These are phyloP conservation scores for Caretta caretta DNA, from an alignment of 2,113 vertebrate species.

Conservation along the genomic window DNA sequence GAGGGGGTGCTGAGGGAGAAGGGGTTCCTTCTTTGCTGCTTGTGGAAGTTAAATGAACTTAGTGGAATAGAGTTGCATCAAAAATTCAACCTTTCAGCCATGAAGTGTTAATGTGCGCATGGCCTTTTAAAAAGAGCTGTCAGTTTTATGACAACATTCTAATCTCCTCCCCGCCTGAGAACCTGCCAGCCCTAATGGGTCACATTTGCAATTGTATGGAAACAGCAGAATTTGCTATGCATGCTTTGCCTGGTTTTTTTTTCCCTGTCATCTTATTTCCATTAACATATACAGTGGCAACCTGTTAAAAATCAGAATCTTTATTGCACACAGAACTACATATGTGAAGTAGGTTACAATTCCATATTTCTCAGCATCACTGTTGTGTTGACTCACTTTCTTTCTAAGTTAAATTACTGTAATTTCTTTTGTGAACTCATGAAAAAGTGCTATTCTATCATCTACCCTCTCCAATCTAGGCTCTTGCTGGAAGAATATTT, in stretches of 20 bases:
- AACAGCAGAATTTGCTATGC: background rate
- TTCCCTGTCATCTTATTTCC: background rate
- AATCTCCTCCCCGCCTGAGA: background rate
- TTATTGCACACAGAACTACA: background rate
- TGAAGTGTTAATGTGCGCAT: background rate
- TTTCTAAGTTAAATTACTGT: background rate
- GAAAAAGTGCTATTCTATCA: background rate
- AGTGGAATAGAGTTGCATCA: background rate
- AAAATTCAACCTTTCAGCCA: background rate
- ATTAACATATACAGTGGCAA: background rate
- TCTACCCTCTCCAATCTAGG: background rate
- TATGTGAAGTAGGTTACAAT: background rate
- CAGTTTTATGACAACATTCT: background rate
- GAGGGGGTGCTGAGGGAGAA: background rate
- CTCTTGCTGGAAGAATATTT: conserved; percentile 3
- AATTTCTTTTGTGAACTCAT: background rate
- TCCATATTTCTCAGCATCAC: background rate
- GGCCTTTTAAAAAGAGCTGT: background rate
- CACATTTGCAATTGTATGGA: background rate
- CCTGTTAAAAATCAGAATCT: background rate
- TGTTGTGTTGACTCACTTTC: background rate
- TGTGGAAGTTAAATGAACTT: background rate
- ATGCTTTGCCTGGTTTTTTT: background rate
- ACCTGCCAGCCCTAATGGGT: background rate
- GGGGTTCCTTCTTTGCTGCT: conserved; percentile 39